A percentile compares a stretch with the other conserved stretches of the same genome.
phyloP scores from a whole-genome alignment of 2,888 invertebrate genomes.

The Thera britannica region DNA sequence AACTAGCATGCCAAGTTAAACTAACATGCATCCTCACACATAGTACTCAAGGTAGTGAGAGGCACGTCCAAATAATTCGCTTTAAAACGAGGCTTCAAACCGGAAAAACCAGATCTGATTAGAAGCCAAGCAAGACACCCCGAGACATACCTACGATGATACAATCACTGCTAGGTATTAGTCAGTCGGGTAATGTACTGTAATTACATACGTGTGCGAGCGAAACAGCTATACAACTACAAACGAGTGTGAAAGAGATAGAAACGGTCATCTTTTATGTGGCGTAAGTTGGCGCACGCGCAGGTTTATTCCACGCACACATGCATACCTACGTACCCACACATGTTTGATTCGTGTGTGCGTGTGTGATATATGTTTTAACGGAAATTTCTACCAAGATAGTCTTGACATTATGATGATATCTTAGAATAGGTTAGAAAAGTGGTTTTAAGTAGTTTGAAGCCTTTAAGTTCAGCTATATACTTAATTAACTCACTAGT shows the following conservation, averaged over 20 bases:
- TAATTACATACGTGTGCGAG: slow-evolving; percentile 60
- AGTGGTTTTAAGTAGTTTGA: not conserved
- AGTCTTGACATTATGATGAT: slow-evolving; percentile 60
- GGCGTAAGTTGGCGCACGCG: slow-evolving; percentile 68
- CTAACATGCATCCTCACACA: no score
- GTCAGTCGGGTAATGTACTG: slow-evolving; percentile 57
- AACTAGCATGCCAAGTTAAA: no score
- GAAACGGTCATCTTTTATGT: slow-evolving; percentile 60
- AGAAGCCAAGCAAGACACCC: slow-evolving; percentile 8
- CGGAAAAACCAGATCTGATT: slow-evolving; percentile 24
- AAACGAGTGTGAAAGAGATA: slow-evolving; percentile 46
- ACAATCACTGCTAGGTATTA: slow-evolving; percentile 45
- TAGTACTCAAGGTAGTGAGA: not conserved
- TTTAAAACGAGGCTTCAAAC: slow-evolving; percentile 11
- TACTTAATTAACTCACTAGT: not conserved
- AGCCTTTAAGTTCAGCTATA: not conserved
- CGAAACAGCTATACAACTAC: slow-evolving; percentile 38
- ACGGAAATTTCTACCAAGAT: slow-evolving; percentile 75
- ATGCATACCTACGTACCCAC: slow-evolving; percentile 27
- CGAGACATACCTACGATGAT: slow-evolving; percentile 22
- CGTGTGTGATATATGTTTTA: slow-evolving; percentile 50
- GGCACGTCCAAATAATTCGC: not conserved
- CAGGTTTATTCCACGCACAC: slow-evolving; percentile 62
- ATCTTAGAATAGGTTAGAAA: slow-evolving; percentile 51
- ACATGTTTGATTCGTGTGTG: slow-evolving; percentile 32